These are phyloP conservation scores for Vulpes lagopus DNA, from an alignment of 2,113 vertebrate species.

Conservation along the genomic window DNA sequence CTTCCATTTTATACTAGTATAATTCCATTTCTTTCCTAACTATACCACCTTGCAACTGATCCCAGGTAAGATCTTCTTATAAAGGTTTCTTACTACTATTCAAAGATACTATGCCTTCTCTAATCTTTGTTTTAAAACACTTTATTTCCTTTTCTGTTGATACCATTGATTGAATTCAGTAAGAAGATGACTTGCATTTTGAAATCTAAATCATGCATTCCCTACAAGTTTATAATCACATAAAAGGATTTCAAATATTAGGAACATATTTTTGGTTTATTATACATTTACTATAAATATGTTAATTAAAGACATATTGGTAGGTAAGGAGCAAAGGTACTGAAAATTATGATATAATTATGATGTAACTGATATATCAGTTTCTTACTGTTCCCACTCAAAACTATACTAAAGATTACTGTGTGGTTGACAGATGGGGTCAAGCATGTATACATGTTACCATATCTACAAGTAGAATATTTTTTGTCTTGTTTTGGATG, in stretches of 20 bases:
- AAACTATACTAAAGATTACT: neutral
- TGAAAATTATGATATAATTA: neutral
- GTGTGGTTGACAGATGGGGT: conserved; percentile 4
- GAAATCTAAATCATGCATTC: neutral
- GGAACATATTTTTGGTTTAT: neutral
- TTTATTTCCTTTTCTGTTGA: conserved; percentile 19
- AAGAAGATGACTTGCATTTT: conserved; percentile 28
- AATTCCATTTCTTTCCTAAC: neutral
- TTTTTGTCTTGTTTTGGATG: conserved; percentile 22
- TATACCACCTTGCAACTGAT: neutral
- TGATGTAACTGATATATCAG: neutral
- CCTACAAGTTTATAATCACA: neutral
- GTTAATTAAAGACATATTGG: neutral
- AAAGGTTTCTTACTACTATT: conserved; percentile 1
- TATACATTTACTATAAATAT: neutral
- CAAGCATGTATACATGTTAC: neutral
- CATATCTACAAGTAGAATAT: neutral
- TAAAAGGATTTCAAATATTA: conserved; percentile 28
- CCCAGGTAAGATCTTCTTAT: neutral
- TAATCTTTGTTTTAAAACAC: conserved; percentile 8
- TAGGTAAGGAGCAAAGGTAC: neutral
- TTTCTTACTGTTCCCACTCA: neutral
- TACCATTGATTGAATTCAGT: neutral
- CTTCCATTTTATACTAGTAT: neutral
- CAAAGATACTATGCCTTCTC: neutral